Evolutionary conservation across 2,888 invertebrate genomes (phyloP).

Genomic region (Boloria selene): DNA sequence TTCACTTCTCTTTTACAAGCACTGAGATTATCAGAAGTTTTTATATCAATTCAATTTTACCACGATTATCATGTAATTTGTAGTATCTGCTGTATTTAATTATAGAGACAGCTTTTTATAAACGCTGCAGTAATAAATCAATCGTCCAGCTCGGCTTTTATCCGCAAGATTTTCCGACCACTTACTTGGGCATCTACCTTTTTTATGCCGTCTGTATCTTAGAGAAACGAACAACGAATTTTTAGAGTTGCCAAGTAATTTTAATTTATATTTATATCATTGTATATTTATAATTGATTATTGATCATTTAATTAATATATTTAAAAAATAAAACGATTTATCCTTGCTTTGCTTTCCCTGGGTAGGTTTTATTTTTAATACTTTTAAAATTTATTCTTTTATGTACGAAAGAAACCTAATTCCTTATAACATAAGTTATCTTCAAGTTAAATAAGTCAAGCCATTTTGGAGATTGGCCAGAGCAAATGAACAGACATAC

Average conservation of each 20-base stretch:
- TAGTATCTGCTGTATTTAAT: conserved; percentile 23
- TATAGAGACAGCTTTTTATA: conserved; percentile 33
- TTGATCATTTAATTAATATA: background rate
- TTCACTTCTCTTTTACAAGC: too few species aligned
- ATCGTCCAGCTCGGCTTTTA: conserved; percentile 38
- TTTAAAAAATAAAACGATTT: too few species aligned
- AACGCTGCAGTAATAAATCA: conserved; percentile 39
- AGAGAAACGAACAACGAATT: conserved; percentile 9
- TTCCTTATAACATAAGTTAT: too few species aligned
- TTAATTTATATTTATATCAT: background rate
- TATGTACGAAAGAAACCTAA: too few species aligned
- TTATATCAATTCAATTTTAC: conserved; percentile 9
- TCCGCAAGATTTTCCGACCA: conserved; percentile 37
- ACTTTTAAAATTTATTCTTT: too few species aligned
- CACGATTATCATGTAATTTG: conserved; percentile 10
- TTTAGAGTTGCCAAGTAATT: background rate
- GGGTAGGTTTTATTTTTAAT: too few species aligned
- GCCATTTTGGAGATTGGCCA: too few species aligned
- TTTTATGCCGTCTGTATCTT: conserved; percentile 34
- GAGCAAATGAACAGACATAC: too few species aligned
- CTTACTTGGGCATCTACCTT: conserved; percentile 31
- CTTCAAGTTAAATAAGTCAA: too few species aligned
- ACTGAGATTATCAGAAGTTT: background rate
- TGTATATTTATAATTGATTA: background rate
- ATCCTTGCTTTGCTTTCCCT: too few species aligned